These are phyloP conservation scores for Bos indicus DNA, from an alignment of 2,113 vertebrate species.

Conservation along the genomic window DNA sequence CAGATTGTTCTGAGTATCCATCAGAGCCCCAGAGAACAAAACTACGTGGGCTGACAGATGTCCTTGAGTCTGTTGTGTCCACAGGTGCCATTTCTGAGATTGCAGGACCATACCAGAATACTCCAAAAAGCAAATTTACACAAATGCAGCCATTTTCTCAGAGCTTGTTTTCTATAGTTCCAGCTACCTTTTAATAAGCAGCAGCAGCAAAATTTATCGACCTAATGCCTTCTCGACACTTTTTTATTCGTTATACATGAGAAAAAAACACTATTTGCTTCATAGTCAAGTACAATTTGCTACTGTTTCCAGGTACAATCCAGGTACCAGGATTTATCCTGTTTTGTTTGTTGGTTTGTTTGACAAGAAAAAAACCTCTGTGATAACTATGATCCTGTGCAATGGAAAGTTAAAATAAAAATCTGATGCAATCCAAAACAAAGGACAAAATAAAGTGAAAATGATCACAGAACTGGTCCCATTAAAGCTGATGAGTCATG, in stretches of 20 bases:
- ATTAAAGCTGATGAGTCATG: slow-evolving; percentile 28
- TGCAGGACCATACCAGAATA: neutral
- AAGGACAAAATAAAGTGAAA: slow-evolving; percentile 23
- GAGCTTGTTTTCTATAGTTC: slow-evolving; percentile 25
- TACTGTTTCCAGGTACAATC: neutral
- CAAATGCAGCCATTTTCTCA: neutral
- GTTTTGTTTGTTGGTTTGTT: neutral
- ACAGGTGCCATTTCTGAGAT: neutral
- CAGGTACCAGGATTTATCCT: neutral
- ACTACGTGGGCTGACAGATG: neutral
- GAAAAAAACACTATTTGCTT: slow-evolving; percentile 12
- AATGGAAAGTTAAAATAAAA: slow-evolving; percentile 30
- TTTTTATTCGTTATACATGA: neutral
- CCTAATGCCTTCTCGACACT: neutral
- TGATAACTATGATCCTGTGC: neutral
- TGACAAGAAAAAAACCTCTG: neutral
- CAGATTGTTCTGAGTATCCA: neutral
- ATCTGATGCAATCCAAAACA: neutral
- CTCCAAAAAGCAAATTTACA: neutral
- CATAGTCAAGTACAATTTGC: neutral
- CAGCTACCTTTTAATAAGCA: slow-evolving; percentile 23
- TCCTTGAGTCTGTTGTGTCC: neutral
- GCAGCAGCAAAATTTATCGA: neutral
- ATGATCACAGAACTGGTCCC: neutral
- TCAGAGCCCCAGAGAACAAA: neutral